These are phyloP conservation scores for Meghimatium bilineatum DNA, from an alignment of 2,888 invertebrate species.

Conservation along the genomic window DNA sequence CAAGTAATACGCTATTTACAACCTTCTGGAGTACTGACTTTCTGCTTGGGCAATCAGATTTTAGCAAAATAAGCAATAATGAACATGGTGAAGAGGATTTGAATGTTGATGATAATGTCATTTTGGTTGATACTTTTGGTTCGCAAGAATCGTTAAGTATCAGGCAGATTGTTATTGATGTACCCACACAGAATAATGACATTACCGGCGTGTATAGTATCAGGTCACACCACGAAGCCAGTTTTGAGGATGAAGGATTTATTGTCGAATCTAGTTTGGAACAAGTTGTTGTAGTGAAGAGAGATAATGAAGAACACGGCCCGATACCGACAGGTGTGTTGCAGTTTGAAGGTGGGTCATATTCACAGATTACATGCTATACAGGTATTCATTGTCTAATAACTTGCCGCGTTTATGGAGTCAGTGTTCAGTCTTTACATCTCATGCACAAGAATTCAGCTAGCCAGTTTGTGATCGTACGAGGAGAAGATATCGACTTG, in stretches of 20 bases:
- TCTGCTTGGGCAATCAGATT: constrained; percentile 15
- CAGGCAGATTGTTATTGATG: background rate
- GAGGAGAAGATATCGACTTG: background rate
- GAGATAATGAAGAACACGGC: background rate
- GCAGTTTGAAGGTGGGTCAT: background rate
- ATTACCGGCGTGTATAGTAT: constrained; percentile 26
- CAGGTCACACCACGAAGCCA: constrained; percentile 8
- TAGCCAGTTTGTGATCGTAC: constrained; percentile 17
- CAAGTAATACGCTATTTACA: background rate
- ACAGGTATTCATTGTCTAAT: background rate
- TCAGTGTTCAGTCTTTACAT: background rate
- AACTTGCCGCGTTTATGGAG: constrained; percentile 1
- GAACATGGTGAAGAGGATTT: background rate
- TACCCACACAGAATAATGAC: constrained; percentile 25
- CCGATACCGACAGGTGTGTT: constrained; percentile 9
- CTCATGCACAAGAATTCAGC: constrained; percentile 8
- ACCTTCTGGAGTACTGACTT: constrained; percentile 8
- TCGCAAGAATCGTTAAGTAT: background rate
- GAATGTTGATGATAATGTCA: background rate
- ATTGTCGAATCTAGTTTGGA: constrained; percentile 10
- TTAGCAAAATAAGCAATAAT: background rate
- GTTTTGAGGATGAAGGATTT: background rate
- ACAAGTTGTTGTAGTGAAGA: background rate
- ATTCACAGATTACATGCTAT: background rate
- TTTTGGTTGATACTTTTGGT: background rate